A percentile compares a stretch with the other conserved stretches of the same genome.
These are phyloP conservation scores for Nycteola revayana DNA, from an alignment of 2,888 invertebrate genomes.

Conservation along the genomic window DNA sequence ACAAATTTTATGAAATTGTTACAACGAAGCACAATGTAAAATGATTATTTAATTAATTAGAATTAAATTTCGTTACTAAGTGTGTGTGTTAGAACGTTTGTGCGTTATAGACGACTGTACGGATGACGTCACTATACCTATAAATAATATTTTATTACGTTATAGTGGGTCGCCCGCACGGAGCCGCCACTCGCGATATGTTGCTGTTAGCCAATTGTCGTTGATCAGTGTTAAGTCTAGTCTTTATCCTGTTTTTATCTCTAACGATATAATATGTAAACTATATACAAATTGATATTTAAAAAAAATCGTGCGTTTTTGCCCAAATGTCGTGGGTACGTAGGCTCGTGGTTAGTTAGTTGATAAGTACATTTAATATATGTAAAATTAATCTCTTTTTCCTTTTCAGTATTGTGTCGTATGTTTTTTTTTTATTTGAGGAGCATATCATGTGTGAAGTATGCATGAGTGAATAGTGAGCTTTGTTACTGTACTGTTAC, in stretches of 20 bases:
- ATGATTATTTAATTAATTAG: slow-evolving; percentile 1
- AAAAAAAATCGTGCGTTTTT: slow-evolving; percentile 63
- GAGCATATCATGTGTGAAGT: slow-evolving; percentile 50
- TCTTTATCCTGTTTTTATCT: slow-evolving; percentile 80
- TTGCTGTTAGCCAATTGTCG: slow-evolving; percentile 76
- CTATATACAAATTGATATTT: slow-evolving; percentile 78
- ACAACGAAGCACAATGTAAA: slow-evolving; percentile 7
- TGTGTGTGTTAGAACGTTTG: neutral
- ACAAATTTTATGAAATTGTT: neutral
- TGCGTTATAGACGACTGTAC: slow-evolving; percentile 1
- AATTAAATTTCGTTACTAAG: neutral
- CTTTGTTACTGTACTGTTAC: slow-evolving; percentile 76
- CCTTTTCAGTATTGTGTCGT: slow-evolving; percentile 79
- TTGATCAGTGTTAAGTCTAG: slow-evolving; percentile 83
- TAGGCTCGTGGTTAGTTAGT: slow-evolving; percentile 79
- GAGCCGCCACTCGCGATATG: slow-evolving; percentile 56
- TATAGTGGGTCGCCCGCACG: slow-evolving; percentile 38
- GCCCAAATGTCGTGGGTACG: slow-evolving; percentile 54
- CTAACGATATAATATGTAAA: slow-evolving; percentile 72
- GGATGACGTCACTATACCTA: slow-evolving; percentile 1
- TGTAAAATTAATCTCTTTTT: slow-evolving; percentile 78
- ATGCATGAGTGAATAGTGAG: slow-evolving; percentile 39
- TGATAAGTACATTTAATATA: slow-evolving; percentile 77
- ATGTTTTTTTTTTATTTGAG: slow-evolving; percentile 62
- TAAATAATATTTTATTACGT: slow-evolving; percentile 2